Evolutionary conservation across 2,797 vertebrate genomes (phyloP), one percentile per base, ranked within the genome.

Genomic region (Diglossa cyanea): DNA sequence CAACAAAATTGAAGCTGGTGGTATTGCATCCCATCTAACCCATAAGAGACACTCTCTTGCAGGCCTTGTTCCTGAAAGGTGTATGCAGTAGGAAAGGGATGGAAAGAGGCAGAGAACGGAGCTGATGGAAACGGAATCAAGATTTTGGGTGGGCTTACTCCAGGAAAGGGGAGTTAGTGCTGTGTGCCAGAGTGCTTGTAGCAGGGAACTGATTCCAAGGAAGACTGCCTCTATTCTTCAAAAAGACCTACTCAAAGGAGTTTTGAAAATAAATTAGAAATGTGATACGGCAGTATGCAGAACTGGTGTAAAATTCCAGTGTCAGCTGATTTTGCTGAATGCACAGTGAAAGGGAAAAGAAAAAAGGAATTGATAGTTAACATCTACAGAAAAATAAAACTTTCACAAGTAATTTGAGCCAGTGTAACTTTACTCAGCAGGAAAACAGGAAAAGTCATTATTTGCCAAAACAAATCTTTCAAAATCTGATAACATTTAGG

Each of bases 401-500:
- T 88, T 91, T 93, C 73, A 91, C 72, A 80, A 91, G 93, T 84
- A 95, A 95, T 83, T 72, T 51, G 58, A 94, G 51, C 68, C 44
- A 88, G 33, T 1, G 5, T 84, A 96, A 96, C 72, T 91, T 86
- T 91, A 87, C 54, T 93, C 84, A 68, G 85, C 68, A 80, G 86
- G 68, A 94, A 96, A 95, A 93, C 72, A 93, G 75, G 92, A 97
- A 94, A 93, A 92, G 81, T 83, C 47, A 72, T 89, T 92, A 93
- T 96, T 95, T 93, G 96, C 94, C 95, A 95, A 95, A 96, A 84
- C 65, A 96, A 93, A 94, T 90, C 72, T 91, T 94, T 75, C 73
- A 95, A 91, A 96, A 97, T 95, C 92, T 96, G 95, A 93, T 97
- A 96, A 96, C 90, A 58, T 95, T 93, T 95, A 55, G 89, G 94